Evolutionary conservation across 2,888 invertebrate genomes (phyloP), one percentile per base, ranked within the genome.

Genomic region (Kryphioiulus occultus): DNA sequence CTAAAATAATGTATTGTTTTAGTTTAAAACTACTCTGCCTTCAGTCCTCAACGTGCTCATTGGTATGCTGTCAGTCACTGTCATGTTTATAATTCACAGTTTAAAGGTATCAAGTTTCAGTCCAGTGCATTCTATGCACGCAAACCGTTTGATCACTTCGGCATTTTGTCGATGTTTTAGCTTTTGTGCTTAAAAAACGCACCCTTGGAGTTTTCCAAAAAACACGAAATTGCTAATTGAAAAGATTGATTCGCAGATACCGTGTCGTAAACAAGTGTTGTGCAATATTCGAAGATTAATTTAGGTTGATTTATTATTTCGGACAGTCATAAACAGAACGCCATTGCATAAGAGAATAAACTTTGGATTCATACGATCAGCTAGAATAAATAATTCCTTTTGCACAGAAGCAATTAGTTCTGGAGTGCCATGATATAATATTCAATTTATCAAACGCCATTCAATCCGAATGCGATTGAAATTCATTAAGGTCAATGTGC

Each of bases 401-500:
- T 68, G 22, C 22, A 9, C 59, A 68, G 22, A 22, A 68, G 59
- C 22, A 68, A 3, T 68, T 68, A 68, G 59, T 68, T 68, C 59
- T 68, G 22, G 59, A 9, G 59, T 68, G 7, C 3, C 22, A 30
- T 30, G 26, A 78, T 78, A 78, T 30, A 68, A 68, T 26, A 30
- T 78, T 78, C 30, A 15, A 78, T 78, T 30, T 78, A 7, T 26
- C 10, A 26, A 78, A 68, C 22, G 68, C 78, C 30, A 30, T 78
- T 78, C 78, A 78, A 78, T 78, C 78, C 30, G 1, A n/a, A 7
- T 53, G 53, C 53, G 1, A 19, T 19, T 53, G 26, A 78, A 78
- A 78, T 78, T 78, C 78, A 30, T 78, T 78, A 78, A 78, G 78
- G 78, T 78, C 78, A 78, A 78, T 30, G 78, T 15, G 78, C 78